These are phyloP conservation scores for Atta colombica DNA, from an alignment of 1,140 invertebrate genomes.

Conservation along the genomic window DNA sequence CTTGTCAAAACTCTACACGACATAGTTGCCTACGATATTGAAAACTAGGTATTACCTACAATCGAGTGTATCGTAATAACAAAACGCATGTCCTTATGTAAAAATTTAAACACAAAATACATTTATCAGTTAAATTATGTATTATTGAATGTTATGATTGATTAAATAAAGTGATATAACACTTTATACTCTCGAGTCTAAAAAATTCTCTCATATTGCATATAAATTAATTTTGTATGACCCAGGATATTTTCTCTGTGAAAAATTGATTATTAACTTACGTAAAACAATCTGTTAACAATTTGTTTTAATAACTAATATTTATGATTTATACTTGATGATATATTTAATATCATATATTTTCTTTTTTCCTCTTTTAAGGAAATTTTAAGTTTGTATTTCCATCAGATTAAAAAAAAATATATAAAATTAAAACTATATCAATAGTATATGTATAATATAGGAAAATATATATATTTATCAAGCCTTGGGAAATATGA, in stretches of 20 bases:
- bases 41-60: constrained; percentile 84
- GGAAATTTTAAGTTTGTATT: background rate
- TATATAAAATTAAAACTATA: background rate
- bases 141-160: constrained; percentile 87
- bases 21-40: constrained; percentile 86
- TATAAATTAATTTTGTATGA: background rate
- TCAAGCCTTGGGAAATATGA: background rate
- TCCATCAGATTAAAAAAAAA: background rate
- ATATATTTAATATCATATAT: too few relatives aligned
- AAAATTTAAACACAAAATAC: constrained; percentile 83
- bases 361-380: background rate
- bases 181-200: constrained; percentile 81
- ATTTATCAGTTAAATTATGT: constrained; percentile 86
- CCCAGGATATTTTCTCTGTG: background rate
- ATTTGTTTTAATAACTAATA: background rate
- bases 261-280: background rate
- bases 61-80: constrained; percentile 85
- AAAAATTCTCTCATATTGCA: constrained; percentile 31
- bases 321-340: background rate
- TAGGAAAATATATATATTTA: background rate
- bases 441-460: background rate
- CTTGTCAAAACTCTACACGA: constrained; percentile 85
- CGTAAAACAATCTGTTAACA: background rate
- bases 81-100: constrained; percentile 85
- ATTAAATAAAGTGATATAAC: constrained; percentile 86